phyloP scores from a whole-genome alignment of 2,113 vertebrate species.

The Labrus mixtus region DNA sequence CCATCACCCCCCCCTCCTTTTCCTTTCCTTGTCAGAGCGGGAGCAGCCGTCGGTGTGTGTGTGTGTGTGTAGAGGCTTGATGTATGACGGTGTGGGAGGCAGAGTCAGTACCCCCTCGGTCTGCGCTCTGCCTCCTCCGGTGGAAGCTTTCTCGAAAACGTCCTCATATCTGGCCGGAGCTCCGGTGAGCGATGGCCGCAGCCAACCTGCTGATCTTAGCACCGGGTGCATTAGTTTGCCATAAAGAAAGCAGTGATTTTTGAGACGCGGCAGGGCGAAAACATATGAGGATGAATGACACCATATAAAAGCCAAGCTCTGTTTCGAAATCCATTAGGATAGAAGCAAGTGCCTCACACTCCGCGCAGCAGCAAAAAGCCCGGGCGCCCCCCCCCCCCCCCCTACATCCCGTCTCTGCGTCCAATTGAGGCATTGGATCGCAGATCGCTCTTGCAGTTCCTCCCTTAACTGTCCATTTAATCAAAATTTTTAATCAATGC shows the following conservation, averaged over 20 bases:
- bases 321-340: slow-evolving; percentile 78
- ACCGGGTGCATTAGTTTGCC: slow-evolving; percentile 75
- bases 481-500: slow-evolving; percentile 74
- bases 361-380: slow-evolving; percentile 34
- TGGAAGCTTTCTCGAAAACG: slow-evolving; percentile 55
- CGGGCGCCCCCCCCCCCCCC: too few species aligned
- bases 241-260: slow-evolving; percentile 80
- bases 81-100: slow-evolving; percentile 66
- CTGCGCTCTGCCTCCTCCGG: slow-evolving; percentile 39
- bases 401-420: slow-evolving; percentile 32
- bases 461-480: slow-evolving; percentile 69
- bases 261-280: slow-evolving; percentile 70
- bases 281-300: slow-evolving; percentile 82
- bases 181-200: slow-evolving; percentile 64
- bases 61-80: slow-evolving; percentile 37
- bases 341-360: slow-evolving; percentile 48
- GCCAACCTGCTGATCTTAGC: slow-evolving; percentile 79
- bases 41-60: slow-evolving; percentile 5
- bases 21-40: slow-evolving; percentile 46
- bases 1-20: slow-evolving; percentile 53
- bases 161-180: slow-evolving; percentile 56
- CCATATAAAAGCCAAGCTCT: slow-evolving; percentile 75
- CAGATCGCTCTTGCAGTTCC: slow-evolving; percentile 48
- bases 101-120: slow-evolving; percentile 49
- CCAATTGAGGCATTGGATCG: slow-evolving; percentile 47